Percentiles rank a stretch among this genome's conserved stretches.
phyloP scores from a whole-genome alignment of 2,113 vertebrate species.

The Mesitornis unicolor region DNA sequence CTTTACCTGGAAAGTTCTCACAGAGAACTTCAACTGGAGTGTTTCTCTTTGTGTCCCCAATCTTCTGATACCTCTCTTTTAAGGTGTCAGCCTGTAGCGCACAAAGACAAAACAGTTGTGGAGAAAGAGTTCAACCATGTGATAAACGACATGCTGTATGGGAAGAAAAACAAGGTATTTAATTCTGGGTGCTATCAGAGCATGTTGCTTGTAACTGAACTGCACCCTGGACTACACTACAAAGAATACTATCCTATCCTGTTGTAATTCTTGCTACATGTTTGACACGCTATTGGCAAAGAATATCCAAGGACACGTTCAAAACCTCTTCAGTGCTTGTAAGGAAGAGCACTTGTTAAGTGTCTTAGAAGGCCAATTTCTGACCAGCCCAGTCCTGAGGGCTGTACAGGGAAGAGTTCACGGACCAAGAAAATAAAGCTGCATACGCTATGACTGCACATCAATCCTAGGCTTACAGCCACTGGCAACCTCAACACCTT shows the following conservation, averaged over 20 bases:
- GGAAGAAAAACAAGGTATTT: slow-evolving; percentile 3
- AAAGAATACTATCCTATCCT: background rate
- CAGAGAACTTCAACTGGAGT: slow-evolving; percentile 98
- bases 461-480: background rate
- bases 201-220: background rate
- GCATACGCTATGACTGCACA: background rate
- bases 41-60: slow-evolving; percentile 98
- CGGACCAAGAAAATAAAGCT: background rate
- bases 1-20: slow-evolving; percentile 97
- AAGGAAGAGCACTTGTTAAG: background rate
- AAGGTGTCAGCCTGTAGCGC: slow-evolving; percentile 91
- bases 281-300: background rate
- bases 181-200: background rate
- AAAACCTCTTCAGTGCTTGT: background rate
- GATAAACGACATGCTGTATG: background rate
- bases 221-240: background rate
- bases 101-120: slow-evolving; percentile 55
- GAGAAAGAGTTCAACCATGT: slow-evolving; percentile 42
- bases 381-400: background rate
- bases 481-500: background rate
- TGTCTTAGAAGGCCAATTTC: background rate
- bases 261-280: background rate
- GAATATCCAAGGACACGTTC: background rate
- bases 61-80: slow-evolving; percentile 99
- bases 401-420: background rate